Percentiles rank a stretch among this genome's conserved stretches.
These are phyloP conservation scores for Himalopsyche tibetana DNA, from an alignment of 2,888 invertebrate species.

Conservation along the genomic window DNA sequence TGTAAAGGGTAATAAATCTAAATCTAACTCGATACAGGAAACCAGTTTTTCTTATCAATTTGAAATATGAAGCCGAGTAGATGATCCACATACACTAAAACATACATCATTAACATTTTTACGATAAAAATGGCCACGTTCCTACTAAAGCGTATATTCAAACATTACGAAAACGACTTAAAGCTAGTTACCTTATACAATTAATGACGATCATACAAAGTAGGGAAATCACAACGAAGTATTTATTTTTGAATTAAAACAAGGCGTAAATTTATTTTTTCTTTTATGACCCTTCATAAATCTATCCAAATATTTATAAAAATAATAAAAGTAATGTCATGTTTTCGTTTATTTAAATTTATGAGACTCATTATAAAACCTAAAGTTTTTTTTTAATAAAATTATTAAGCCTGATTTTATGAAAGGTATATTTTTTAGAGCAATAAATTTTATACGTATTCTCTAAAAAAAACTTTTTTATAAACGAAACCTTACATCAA, in stretches of 20 bases:
- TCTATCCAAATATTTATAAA: background rate
- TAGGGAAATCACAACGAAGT: background rate
- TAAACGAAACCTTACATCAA: no score
- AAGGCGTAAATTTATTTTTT: background rate
- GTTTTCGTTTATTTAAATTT: background rate
- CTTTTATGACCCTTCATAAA: background rate
- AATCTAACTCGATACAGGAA: background rate
- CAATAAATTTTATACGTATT: no score
- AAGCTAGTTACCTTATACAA: conserved; percentile 49
- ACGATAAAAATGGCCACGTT: conserved; percentile 53
- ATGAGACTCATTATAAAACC: background rate
- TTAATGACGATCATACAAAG: conserved; percentile 37
- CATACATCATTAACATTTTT: conserved; percentile 61
- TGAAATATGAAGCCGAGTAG: conserved; percentile 35
- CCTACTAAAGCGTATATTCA: conserved; percentile 47
- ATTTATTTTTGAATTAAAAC: conserved; percentile 15
- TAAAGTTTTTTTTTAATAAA: background rate
- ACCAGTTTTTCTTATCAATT: conserved; percentile 30
- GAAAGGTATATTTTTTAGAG: no score
- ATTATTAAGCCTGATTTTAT: background rate
- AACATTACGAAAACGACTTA: conserved; percentile 49
- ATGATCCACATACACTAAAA: conserved; percentile 56
- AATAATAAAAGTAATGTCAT: background rate
- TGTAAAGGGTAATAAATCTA: conserved; percentile 26
- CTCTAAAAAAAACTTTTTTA: no score